Base-by-base conservation (phyloP, 2,888 invertebrate genomes). In the Esperia sulphurella region DNA sequence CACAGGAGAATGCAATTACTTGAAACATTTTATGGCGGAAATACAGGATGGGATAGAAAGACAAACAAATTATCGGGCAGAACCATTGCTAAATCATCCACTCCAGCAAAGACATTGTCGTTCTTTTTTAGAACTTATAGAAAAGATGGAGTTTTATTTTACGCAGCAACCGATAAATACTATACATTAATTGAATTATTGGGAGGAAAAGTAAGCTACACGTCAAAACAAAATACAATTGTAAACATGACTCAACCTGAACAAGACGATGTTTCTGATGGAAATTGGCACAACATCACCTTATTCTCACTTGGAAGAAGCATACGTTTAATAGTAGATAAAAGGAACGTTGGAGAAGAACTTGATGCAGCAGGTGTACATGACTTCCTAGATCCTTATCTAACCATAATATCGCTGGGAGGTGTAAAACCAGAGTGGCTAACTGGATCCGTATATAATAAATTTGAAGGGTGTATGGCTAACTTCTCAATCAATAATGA, bases 401-500 rank as follows among this genome's bases (percentile, higher is more conserved):
- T 98, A 44, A 95, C 95, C 0, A 91, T 93, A 4, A 80, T 98
- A 47, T 93, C 94, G 2, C 80, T 98, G 38, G 98, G 98, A 38
- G 96, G 96, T 8, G 92, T 93, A 0, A 92, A 92, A 64, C 79
- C 91, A 14, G 93, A 93, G 61, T 89, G 92, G 63, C 90, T 94
- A 57, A 90, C 91, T 38, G 90, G 91, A 49, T 68, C 77, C 9
- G 79, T 83, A 43, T 91, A 92, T 10, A 87, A 89, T 72, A 94
- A 92, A 59, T 98, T 97, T 71, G 94, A 95, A 80, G 98, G 98
- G 1, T 98, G 98, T 68, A 83, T 98, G 51, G 94, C 95, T 0
- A 96, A 97, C 72, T 96, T 98, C 70, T 94, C 94, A 3, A 92
- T 98, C 14, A 97, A 98, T 71, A 94, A 94, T 64, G 96, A 97